A percentile compares a stretch with the other conserved stretches of the same genome.
phyloP scores from a whole-genome alignment of 2,888 invertebrate species.

The Epinotia demarniana region DNA sequence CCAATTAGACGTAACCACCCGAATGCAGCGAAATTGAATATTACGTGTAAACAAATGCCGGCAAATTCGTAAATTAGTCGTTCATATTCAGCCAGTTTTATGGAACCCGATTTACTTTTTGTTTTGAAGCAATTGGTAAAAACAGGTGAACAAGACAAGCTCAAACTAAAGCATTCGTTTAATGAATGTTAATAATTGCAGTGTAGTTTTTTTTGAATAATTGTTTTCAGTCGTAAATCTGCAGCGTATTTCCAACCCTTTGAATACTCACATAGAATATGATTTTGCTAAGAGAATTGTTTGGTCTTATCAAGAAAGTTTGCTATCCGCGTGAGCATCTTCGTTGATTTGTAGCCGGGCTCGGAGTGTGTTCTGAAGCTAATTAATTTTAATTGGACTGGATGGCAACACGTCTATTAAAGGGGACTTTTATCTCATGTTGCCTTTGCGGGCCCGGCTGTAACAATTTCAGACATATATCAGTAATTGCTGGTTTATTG shows the following conservation, averaged over 20 bases:
- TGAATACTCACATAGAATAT: neutral
- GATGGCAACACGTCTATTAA: constrained; percentile 61
- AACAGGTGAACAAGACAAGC: constrained; percentile 1
- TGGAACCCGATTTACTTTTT: constrained; percentile 16
- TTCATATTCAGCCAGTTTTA: constrained; percentile 15
- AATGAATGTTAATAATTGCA: constrained; percentile 33
- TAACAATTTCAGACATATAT: constrained; percentile 20
- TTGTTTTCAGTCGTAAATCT: neutral
- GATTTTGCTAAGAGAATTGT: neutral
- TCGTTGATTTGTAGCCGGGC: constrained; percentile 77
- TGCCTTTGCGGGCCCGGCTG: constrained; percentile 12
- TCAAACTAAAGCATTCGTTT: constrained; percentile 23
- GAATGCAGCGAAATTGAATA: constrained; percentile 18
- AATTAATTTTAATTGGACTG: constrained; percentile 81
- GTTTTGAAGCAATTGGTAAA: constrained; percentile 10
- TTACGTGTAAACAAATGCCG: constrained; percentile 13
- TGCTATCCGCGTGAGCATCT: constrained; percentile 73
- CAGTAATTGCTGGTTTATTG: constrained; percentile 16
- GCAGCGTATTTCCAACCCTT: constrained; percentile 7
- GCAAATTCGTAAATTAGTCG: constrained; percentile 3
- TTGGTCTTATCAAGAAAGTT: constrained; percentile 66
- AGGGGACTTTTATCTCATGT: constrained; percentile 37
- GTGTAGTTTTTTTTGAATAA: constrained; percentile 27
- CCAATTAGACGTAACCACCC: constrained; percentile 23
- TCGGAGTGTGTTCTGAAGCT: constrained; percentile 77